These are phyloP conservation scores for Dipus sagitta DNA, from an alignment of 2,797 vertebrate genomes.

Conservation along the genomic window DNA sequence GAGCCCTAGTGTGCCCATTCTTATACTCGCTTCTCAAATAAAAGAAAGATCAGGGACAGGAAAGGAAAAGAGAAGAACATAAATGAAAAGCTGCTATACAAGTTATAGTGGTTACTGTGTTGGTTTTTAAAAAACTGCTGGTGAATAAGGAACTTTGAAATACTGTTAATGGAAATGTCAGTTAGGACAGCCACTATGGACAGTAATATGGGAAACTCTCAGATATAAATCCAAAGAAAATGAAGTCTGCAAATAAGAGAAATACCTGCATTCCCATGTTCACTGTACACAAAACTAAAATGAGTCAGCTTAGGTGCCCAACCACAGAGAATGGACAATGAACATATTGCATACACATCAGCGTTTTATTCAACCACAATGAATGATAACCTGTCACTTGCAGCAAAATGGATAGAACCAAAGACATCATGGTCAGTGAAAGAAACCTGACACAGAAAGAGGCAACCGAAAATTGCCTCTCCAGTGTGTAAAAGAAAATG, in stretches of 20 bases:
- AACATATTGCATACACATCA: background rate
- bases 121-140: too few relatives aligned
- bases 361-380: background rate
- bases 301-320: background rate
- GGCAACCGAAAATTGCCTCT: background rate
- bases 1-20: too few relatives aligned
- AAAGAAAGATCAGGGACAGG: too few relatives aligned
- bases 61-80: background rate
- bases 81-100: background rate
- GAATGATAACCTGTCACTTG: background rate
- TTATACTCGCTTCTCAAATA: too few relatives aligned
- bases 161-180: background rate
- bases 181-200: background rate
- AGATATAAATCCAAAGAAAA: too few relatives aligned
- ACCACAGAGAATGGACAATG: background rate
- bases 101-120: too few relatives aligned
- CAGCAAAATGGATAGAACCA: background rate
- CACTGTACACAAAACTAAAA: background rate
- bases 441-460: background rate
- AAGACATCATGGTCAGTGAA: background rate
- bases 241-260: background rate
- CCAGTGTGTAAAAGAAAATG: background rate
- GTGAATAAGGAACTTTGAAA: background rate
- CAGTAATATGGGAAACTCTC: background rate
- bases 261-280: too few relatives aligned